phyloP scores from a whole-genome alignment of 2,888 invertebrate genomes.

The Caenorhabditis sp. region DNA sequence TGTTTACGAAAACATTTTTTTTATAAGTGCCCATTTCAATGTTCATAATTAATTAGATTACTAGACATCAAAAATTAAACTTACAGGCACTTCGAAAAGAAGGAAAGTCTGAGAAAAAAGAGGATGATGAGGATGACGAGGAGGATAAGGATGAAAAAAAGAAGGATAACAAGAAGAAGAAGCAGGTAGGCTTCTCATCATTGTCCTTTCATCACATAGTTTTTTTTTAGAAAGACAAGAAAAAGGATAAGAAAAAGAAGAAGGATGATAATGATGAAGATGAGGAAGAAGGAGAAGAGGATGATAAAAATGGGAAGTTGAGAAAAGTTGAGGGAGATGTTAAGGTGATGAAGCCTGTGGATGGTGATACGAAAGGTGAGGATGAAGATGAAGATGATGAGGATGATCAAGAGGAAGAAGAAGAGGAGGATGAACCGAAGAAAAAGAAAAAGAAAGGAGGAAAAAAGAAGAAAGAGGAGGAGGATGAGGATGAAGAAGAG shows the following conservation, averaged over 20 bases:
- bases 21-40: background rate
- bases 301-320: conserved; percentile 15
- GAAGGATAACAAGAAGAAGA: background rate
- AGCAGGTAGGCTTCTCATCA: too few species aligned
- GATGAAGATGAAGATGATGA: conserved; percentile 10
- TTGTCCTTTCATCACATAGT: background rate
- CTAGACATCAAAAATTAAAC: background rate
- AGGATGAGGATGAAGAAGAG: conserved; percentile 7
- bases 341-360: conserved; percentile 16
- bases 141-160: conserved; percentile 5
- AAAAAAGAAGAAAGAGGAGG: conserved; percentile 2
- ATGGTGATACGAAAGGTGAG: conserved; percentile 18
- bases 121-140: conserved; percentile 9
- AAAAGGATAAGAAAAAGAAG: conserved; percentile 2
- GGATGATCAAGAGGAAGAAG: conserved; percentile 9
- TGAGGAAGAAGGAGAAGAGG: conserved; percentile 9
- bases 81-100: background rate
- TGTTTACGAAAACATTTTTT: background rate
- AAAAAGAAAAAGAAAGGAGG: conserved; percentile 2
- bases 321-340: conserved; percentile 14
- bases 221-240: background rate
- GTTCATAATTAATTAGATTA: background rate
- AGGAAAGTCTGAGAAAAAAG: background rate
- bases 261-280: conserved; percentile 5
- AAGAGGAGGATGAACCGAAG: conserved; percentile 1